These are phyloP conservation scores for Unio delphinus DNA, from an alignment of 2,888 invertebrate genomes.

Conservation along the genomic window DNA sequence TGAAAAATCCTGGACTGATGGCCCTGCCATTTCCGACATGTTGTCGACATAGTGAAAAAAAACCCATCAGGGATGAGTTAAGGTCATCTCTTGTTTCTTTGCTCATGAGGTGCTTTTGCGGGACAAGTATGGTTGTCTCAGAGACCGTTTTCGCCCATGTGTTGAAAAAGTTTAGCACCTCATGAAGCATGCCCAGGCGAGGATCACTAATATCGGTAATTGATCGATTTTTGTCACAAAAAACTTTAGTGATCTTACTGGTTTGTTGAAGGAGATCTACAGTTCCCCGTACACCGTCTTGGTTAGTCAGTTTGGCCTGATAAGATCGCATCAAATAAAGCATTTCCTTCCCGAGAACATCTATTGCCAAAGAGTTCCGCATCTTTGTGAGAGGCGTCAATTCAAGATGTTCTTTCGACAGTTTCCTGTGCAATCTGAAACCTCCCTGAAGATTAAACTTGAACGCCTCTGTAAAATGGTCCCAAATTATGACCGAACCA, in stretches of 20 bases:
- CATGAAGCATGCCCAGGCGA: too few relatives aligned
- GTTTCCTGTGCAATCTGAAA: conserved; percentile 8
- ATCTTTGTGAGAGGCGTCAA: conserved; percentile 8
- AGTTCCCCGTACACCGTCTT: conserved; percentile 2
- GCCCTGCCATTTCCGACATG: too few relatives aligned
- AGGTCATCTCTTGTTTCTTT: too few relatives aligned
- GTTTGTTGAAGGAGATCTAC: conserved; percentile 10
- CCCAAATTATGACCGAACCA: too few relatives aligned
- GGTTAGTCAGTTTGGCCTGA: conserved; percentile 5
- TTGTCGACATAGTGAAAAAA: too few relatives aligned
- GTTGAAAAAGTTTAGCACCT: too few relatives aligned
- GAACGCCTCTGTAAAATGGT: too few relatives aligned
- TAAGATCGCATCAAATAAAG: conserved; percentile 10
- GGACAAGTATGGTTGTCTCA: too few relatives aligned
- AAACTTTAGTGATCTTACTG: conserved; percentile 8
- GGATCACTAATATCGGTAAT: conserved; percentile 3
- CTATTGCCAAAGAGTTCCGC: conserved; percentile 11
- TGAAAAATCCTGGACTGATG: too few relatives aligned
- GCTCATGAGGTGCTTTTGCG: too few relatives aligned
- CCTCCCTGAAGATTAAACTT: conserved; percentile 9
- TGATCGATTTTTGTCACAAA: conserved; percentile 9
- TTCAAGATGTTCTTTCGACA: conserved; percentile 10
- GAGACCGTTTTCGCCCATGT: too few relatives aligned
- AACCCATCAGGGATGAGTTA: too few relatives aligned
- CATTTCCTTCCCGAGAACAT: conserved; percentile 12